Base-by-base conservation (phyloP, 1,140 invertebrate species). In the Lordiphosa stackelbergi region DNA sequence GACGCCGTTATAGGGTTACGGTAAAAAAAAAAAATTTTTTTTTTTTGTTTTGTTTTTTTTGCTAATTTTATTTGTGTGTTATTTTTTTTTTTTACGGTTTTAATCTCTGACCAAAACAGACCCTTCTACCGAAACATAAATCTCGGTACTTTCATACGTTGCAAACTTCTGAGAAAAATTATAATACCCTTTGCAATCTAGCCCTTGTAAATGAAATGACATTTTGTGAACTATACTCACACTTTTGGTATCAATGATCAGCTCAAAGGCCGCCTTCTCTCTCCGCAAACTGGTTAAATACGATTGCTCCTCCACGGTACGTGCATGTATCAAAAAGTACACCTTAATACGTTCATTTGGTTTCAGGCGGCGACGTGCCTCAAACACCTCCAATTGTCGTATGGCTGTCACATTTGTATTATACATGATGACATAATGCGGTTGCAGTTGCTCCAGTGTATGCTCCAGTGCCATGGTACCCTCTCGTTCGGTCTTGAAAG, bases 211-310 rank as follows among this genome's bases (percentile, higher is more conserved):
- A 22, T 22, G 19, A 22, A 22, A 22, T 22, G n/a, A n/a, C n/a
- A n/a, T 22, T 22, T 19, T 19, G 19, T 1, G 5, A 24, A 5
- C 5, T 5, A 24, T 5, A 24, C 22, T 24, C 22, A 97, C 95
- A 78, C 94, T 93, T 90, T 98, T 99, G 16, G 96, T 93, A 85
- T 94, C 91, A 65, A 98, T 98, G 4, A 99, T 90, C 68, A 91
- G 90, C 87, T 98, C 97, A 90, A 99, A 99, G 0, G 97, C 95
- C 85, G 96, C 92, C 88, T 99, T 99, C 88, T 99, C 98, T 61
- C 93, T 91, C 56, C 95, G 90, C 41, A 99, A 89, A 4, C 94
- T 92, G 2, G 96, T 98, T 10, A 99, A 89, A 88, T 98, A 99
- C 3, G 94, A 92, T 90, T 99, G 97, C 88, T 99, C 97, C 89